Percentiles rank a stretch among this genome's conserved stretches.
Conservation (phyloP, 2,797 vertebrate species). For the Enoplosus armatus region DNA sequence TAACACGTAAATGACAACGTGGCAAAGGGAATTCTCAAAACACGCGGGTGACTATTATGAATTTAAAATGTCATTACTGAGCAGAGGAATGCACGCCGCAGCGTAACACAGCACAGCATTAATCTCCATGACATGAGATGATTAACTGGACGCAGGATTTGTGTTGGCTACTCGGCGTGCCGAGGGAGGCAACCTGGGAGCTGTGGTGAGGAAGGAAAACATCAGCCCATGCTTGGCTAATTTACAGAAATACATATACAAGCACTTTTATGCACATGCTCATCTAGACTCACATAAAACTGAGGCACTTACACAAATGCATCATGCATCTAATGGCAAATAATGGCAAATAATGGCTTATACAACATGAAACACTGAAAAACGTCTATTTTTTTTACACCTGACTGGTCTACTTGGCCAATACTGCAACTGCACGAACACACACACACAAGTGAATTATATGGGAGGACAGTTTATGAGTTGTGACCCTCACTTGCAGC, state of each 20-base stretch:
- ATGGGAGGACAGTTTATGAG: slow-evolving; percentile 61
- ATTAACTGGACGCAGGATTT: slow-evolving; percentile 72
- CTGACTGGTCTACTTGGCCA: slow-evolving; percentile 3
- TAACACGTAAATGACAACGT: neutral
- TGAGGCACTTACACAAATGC: slow-evolving; percentile 2
- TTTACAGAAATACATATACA: slow-evolving; percentile 60
- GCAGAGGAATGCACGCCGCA: slow-evolving; percentile 2
- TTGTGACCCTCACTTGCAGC: slow-evolving; percentile 51
- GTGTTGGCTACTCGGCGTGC: slow-evolving; percentile 67
- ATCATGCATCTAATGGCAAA: slow-evolving; percentile 1
- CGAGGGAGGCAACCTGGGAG: slow-evolving; percentile 59
- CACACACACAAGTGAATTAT: slow-evolving; percentile 21
- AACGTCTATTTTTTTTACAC: slow-evolving; percentile 7
- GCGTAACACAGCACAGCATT: slow-evolving; percentile 10
- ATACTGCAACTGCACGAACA: slow-evolving; percentile 1
- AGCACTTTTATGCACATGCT: slow-evolving; percentile 26
- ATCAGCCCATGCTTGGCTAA: slow-evolving; percentile 46
- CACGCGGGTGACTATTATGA: neutral
- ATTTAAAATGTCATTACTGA: slow-evolving; percentile 20
- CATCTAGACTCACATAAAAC: slow-evolving; percentile 29
- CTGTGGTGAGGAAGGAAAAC: slow-evolving; percentile 77
- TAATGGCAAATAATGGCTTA: slow-evolving; percentile 18
- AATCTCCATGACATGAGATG: slow-evolving; percentile 54
- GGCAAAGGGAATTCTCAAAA: slow-evolving; percentile 16
- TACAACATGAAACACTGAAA: slow-evolving; percentile 15